Conservation (phyloP, 2,888 invertebrate genomes). For the Neoitamus cyanurus region DNA sequence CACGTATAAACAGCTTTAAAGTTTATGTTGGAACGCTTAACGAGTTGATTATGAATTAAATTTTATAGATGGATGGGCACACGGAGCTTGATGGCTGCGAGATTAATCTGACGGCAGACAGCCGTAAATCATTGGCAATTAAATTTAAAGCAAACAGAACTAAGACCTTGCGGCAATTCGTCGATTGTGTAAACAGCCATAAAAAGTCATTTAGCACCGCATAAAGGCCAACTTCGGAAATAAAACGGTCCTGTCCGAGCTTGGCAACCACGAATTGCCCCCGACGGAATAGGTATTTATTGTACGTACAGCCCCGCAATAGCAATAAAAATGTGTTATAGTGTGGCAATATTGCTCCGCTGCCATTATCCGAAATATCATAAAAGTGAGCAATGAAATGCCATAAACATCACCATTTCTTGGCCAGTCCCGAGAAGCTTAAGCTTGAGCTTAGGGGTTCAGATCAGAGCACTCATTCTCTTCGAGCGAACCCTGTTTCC, state of each 20-base stretch:
- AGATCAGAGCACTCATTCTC: not conserved
- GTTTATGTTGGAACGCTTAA: not conserved
- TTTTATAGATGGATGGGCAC: constrained; percentile 5
- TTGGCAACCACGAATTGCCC: not conserved
- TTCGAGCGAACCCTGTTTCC: not conserved
- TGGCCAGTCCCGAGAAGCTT: not conserved
- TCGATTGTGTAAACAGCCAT: constrained; percentile 18
- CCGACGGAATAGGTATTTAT: constrained; percentile 18
- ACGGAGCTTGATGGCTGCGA: not conserved
- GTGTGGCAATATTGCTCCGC: constrained; percentile 25
- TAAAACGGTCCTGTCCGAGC: not conserved
- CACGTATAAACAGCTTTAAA: not conserved
- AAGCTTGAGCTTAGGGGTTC: not conserved
- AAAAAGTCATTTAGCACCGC: constrained; percentile 37
- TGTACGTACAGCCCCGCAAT: constrained; percentile 19
- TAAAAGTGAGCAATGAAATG: constrained; percentile 37
- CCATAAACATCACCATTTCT: constrained; percentile 6
- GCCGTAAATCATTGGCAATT: constrained; percentile 31
- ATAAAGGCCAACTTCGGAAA: constrained; percentile 31
- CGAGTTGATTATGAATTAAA: constrained; percentile 28
- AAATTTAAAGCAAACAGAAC: constrained; percentile 29
- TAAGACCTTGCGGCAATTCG: not conserved
- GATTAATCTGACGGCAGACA: constrained; percentile 27
- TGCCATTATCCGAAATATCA: constrained; percentile 40
- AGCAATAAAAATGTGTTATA: constrained; percentile 43